phyloP scores from a whole-genome alignment of 1,140 invertebrate species.

The Caerostris darwini region DNA sequence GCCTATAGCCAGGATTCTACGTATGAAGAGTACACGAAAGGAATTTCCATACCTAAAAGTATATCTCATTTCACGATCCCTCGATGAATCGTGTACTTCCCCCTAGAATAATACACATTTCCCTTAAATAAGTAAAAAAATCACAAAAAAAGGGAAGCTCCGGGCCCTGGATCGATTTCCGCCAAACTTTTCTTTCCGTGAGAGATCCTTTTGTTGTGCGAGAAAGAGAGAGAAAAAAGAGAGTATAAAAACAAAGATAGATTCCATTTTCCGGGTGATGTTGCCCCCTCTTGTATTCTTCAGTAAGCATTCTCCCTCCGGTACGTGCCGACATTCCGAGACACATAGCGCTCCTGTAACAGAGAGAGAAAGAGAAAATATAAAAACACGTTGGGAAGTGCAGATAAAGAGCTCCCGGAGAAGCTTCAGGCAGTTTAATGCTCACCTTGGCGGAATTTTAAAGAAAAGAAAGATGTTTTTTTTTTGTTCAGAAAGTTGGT shows the following conservation, averaged over 20 bases:
- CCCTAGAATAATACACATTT: not conserved
- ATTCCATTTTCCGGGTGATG: slow-evolving; percentile 9
- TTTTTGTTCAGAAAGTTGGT: no score
- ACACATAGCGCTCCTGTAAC: slow-evolving; percentile 61
- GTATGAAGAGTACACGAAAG: not conserved
- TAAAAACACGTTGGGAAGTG: not conserved
- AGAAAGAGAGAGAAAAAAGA: not conserved
- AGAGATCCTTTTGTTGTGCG: slow-evolving; percentile 15
- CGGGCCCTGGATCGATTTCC: not conserved
- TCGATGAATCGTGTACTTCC: not conserved
- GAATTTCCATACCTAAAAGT: no score
- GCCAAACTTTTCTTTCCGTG: slow-evolving; percentile 9
- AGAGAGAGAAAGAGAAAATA: not conserved
- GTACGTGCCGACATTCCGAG: slow-evolving; percentile 45
- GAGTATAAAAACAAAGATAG: not conserved
- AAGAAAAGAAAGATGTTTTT: not conserved
- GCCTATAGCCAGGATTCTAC: not conserved
- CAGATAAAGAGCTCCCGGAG: not conserved
- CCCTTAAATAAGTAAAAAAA: not conserved
- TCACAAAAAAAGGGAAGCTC: not conserved
- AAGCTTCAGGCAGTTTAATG: not conserved
- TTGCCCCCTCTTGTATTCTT: not conserved
- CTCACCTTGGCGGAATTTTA: not conserved
- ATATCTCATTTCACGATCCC: no score
- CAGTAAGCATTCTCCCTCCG: slow-evolving; percentile 49